Evolutionary conservation across 2,113 vertebrate species (phyloP), one percentile per base, ranked within the genome.

Genomic region (Psilopogon haemacephalus): DNA sequence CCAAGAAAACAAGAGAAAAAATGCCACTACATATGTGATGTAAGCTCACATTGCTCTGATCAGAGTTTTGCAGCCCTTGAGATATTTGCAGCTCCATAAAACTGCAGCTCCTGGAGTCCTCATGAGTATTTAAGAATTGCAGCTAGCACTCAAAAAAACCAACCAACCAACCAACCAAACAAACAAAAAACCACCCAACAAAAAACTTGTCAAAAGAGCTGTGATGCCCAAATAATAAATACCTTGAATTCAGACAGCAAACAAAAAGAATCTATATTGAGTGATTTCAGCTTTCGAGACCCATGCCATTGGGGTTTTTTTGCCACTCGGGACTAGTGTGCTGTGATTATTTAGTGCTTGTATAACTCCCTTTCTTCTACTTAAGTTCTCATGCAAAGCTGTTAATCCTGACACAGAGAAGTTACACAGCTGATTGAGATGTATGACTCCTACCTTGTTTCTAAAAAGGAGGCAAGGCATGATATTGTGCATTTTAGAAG

Each of bases 401-500:
- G 72, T 83, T 90, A 80, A 68, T 76, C 68, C 82, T 83, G 84
- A 92, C 89, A 80, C 30, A 68, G 59, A 68, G 85, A 88, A 73
- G 12, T 27, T 58, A 71, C 30, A 65, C 11, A 48, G 71, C 79
- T 91, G 93, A 92, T 85, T 90, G 84, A 94, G 91, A 83, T 56
- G 48, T 62, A 62, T 86, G 64, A 91, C 52, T 63, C 46, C 60
- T 89, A 89, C 30, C 93, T 97, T 71, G 60, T 68, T 86, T 92
- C 54, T 95, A 44, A 93, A 93, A 94, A 81, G 67, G 56, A 72
- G 96, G 96, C 84, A 96, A 92, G 76, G 85, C 92, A 93, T 56
- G 76, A 73, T 64, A 73, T n/a, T 96, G 93, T 97, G 58, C 87
- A 89, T 95, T 95, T 97, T 72, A 93, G 94, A 97, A 97, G 93